phyloP scores from a whole-genome alignment of 1,140 invertebrate genomes.

The Drosophila miranda region DNA sequence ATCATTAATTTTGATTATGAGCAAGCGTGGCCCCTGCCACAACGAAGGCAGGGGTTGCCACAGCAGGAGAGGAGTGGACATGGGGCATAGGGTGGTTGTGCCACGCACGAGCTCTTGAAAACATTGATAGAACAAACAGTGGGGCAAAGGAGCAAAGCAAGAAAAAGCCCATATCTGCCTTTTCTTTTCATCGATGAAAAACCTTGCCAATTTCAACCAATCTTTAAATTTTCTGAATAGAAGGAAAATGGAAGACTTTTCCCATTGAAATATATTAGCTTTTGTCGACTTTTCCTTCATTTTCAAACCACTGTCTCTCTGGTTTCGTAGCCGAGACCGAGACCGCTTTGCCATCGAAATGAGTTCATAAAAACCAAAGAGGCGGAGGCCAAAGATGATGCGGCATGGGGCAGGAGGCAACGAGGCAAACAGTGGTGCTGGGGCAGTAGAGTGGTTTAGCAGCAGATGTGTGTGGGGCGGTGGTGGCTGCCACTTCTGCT shows the following conservation, averaged over 20 bases:
- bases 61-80: conserved; percentile 1
- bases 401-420: not conserved
- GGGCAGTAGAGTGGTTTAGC: too few relatives aligned
- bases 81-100: conserved; percentile 17
- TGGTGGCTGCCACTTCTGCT: conserved; percentile 20
- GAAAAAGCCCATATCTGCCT: not conserved
- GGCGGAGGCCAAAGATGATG: conserved; percentile 33
- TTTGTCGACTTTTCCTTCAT: not conserved
- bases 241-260: too few relatives aligned
- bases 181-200: too few relatives aligned
- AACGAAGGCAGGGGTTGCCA: conserved; percentile 8
- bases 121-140: conserved; percentile 30
- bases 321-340: conserved; percentile 11
- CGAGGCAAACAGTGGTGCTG: not conserved
- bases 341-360: conserved; percentile 47
- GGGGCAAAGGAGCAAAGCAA: not conserved
- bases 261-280: not conserved
- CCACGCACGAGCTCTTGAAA: conserved; percentile 63
- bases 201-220: not conserved
- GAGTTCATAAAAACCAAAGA: conserved; percentile 61
- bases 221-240: not conserved
- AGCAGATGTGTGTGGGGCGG: conserved; percentile 6
- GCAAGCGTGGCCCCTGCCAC: conserved; percentile 58
- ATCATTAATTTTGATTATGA: conserved; percentile 81
- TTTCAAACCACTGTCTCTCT: conserved; percentile 42